Base-by-base conservation (phyloP, 2,888 invertebrate genomes). In the Pseudococcus jackbeardsleyi region DNA sequence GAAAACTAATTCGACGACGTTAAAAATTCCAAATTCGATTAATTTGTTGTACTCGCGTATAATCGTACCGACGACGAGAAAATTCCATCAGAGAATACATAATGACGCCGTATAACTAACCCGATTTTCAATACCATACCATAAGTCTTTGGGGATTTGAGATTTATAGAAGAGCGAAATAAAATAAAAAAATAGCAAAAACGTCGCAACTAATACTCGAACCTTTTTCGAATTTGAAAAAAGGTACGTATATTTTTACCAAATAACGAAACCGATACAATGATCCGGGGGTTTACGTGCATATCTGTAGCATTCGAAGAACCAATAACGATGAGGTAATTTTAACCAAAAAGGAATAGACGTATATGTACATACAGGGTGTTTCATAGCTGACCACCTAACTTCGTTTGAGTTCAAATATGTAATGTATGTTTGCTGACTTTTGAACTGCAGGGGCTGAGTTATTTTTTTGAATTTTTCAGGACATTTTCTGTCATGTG, bases 51-150 rank as follows among this genome's bases (percentile, higher is more conserved):
- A 33, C 33, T 64, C 22, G 64, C 22, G 7, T 50, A 50, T 50
- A 64, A n/a, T 19, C 5, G 4, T 17, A 72, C 6, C 33, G 6
- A 33, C 26, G 72, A 33, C 17, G 72, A 72, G 26, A 33, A 72
- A 72, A 72, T 72, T 72, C 72, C 33, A 33, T 72, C 72, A 72
- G 33, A 33, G 72, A 72, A 72, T 72, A 72, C 33, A 33, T 72
- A 72, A 72, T 72, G 72, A 72, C 17, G 72, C 7, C 2, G 33
- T 39, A 72, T 64, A 33, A 33, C 72, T 72, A 72, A 72, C 33
- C 33, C 33, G 17, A 72, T 72, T 33, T 72, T 33, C 72, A 72
- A 33, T 72, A 33, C 72, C 7, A n/a, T 54, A 46, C 50, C 54
- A 7, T 7, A 33, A 17, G 72, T 72, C 72, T 33, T 72, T 39